Evolutionary conservation across 1,140 invertebrate species (phyloP).

Genomic region (Maniola jurtina): DNA sequence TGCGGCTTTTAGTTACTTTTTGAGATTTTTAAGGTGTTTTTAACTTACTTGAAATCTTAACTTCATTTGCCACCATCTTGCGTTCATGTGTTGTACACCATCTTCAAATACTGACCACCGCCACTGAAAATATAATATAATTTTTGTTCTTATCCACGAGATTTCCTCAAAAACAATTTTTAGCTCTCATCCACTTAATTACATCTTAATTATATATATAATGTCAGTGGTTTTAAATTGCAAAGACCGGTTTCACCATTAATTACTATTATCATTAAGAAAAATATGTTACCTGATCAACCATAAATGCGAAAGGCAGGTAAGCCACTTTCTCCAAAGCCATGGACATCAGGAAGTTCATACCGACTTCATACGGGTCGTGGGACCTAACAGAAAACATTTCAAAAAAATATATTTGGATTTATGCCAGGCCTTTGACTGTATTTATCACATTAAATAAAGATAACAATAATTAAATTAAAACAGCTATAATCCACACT

Average conservation of each 20-base stretch:
- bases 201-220: too few relatives aligned
- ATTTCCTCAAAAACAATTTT: too few relatives aligned
- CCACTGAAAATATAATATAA: slow-evolving; percentile 79
- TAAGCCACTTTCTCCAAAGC: slow-evolving; percentile 91
- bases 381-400: slow-evolving; percentile 66
- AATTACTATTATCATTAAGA: too few relatives aligned
- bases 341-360: slow-evolving; percentile 90
- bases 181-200: too few relatives aligned
- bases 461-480: too few relatives aligned
- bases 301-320: slow-evolving; percentile 86
- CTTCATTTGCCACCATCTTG: slow-evolving; percentile 89
- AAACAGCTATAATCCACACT: too few relatives aligned
- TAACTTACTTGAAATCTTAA: slow-evolving; percentile 79
- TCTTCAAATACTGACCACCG: slow-evolving; percentile 88
- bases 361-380: slow-evolving; percentile 84
- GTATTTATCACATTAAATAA: background rate
- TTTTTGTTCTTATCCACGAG: background rate
- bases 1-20: too few relatives aligned
- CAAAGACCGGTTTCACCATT: too few relatives aligned
- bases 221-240: too few relatives aligned
- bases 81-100: slow-evolving; percentile 86
- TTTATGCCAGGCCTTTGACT: slow-evolving; percentile 10
- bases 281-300: slow-evolving; percentile 84
- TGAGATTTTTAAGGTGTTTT: background rate
- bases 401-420: background rate